Base-by-base conservation (phyloP, 2,797 vertebrate species). In the Amblyraja radiata region DNA sequence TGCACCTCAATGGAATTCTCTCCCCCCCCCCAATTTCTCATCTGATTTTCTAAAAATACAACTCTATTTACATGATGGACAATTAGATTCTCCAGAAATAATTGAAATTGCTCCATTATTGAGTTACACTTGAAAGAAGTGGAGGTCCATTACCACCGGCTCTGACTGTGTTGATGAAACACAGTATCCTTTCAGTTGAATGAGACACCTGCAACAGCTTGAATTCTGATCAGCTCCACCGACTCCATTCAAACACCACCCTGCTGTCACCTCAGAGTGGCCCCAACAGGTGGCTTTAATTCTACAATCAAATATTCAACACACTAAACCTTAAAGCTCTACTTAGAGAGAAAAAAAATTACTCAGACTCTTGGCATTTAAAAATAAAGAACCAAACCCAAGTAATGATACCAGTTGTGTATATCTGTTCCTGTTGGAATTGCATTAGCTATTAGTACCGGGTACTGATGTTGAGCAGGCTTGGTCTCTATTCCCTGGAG, bases 191-290 rank as follows among this genome's bases (percentile, higher is more conserved):
- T 61, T 84, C 81, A 84, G 61, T 84, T 84, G 58, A 84, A 84
- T 84, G 81, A 84, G 46, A 61, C 81, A 84, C 81, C 81, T 84
- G 81, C 54, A 84, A 23, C 54, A 84, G 81, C 18, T 84, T 84
- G 81, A 54, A 84, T 84, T 84, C 54, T 28, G 81, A 58, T 84
- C 81, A 84, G 81, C 81, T 84, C 81, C 46, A 84, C 6, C 58
- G 25, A 84, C 10, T 84, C 54, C 81, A 25, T 84, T 84, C 81
- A 84, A 84, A 84, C 9, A 11, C 81, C 21, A 83, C 46, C 25
- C 81, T 61, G 81, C 46, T 83, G 81, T 58, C 81, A 83, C 81
- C 81, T 83, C 46, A 58, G 58, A 14, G 46, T 58, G 81, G 81
- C 46, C 81, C 23, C 54, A 23, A 46, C 23, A 84, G 46, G 46